These are phyloP conservation scores for Drosophila sucinea DNA, from an alignment of 1,140 invertebrate genomes.

Conservation along the genomic window DNA sequence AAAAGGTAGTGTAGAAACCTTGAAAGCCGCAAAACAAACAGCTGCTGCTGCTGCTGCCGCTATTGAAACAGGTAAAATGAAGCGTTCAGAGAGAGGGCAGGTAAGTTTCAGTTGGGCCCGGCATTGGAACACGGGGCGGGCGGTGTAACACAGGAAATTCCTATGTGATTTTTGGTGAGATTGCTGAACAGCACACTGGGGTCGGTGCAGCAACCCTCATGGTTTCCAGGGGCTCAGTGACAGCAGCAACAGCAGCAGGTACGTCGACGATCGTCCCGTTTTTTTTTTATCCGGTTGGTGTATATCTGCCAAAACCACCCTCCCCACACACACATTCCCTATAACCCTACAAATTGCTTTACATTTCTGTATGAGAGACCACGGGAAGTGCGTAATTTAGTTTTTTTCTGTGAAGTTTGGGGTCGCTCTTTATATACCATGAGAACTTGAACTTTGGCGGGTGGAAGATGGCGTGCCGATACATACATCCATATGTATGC, in stretches of 20 bases:
- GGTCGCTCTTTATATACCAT: conserved; percentile 61
- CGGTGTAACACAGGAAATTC: conserved; percentile 78
- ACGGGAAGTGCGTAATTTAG: conserved; percentile 81
- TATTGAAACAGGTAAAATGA: conserved; percentile 67
- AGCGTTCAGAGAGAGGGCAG: conserved; percentile 23
- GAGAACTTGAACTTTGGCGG: conserved; percentile 62
- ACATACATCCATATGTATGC: background rate
- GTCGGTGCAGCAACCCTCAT: conserved; percentile 61
- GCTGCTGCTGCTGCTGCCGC: conserved; percentile 50
- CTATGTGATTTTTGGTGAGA: conserved; percentile 80
- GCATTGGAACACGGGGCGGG: conserved; percentile 27
- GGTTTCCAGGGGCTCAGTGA: conserved; percentile 7
- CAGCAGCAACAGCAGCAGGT: conserved; percentile 47
- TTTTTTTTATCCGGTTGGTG: background rate
- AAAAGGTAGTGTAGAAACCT: conserved; percentile 74
- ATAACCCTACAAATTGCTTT: conserved; percentile 45
- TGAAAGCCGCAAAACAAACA: conserved; percentile 80
- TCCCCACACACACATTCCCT: conserved; percentile 38
- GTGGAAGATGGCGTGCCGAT: conserved; percentile 45
- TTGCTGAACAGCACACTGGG: conserved; percentile 59
- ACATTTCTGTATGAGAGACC: conserved; percentile 24
- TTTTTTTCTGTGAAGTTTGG: conserved; percentile 65
- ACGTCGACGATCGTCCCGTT: conserved; percentile 30
- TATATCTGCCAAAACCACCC: conserved; percentile 32
- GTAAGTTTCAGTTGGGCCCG: conserved; percentile 48